Evolutionary conservation across 2,888 invertebrate genomes (phyloP).

Genomic region (Tryphoninae sp.): DNA sequence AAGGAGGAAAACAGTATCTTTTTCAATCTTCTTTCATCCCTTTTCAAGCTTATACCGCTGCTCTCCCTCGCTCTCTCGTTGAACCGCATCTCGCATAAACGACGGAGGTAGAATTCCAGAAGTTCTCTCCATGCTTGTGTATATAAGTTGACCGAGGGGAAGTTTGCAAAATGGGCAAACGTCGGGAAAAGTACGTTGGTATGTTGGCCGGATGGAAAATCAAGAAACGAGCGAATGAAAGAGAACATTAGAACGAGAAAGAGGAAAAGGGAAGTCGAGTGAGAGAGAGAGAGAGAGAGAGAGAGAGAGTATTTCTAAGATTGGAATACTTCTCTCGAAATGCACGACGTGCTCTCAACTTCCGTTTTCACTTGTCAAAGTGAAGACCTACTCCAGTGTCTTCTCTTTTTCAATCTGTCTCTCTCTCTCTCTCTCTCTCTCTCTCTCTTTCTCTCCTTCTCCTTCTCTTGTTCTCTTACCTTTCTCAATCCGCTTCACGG

Average conservation of each 20-base stretch:
- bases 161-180: slow-evolving; percentile 51
- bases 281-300: slow-evolving; percentile 22
- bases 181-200: slow-evolving; percentile 12
- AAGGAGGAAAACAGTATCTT: too few relatives aligned
- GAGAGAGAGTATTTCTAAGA: slow-evolving; percentile 39
- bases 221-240: slow-evolving; percentile 7
- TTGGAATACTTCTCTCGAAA: slow-evolving; percentile 58
- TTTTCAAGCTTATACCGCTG: too few relatives aligned
- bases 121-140: slow-evolving; percentile 24
- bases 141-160: slow-evolving; percentile 13
- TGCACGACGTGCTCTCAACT: slow-evolving; percentile 51
- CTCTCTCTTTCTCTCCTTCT: neutral
- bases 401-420: slow-evolving; percentile 15
- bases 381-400: slow-evolving; percentile 10
- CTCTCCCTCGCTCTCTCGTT: neutral
- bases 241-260: neutral
- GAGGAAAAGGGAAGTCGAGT: slow-evolving; percentile 35
- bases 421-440: slow-evolving; percentile 10
- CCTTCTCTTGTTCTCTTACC: neutral
- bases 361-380: slow-evolving; percentile 44
- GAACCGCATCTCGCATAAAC: slow-evolving; percentile 22
- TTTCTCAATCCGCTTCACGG: neutral
- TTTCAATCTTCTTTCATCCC: too few relatives aligned
- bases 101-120: slow-evolving; percentile 29
- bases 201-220: neutral